Evolutionary conservation across 2,113 vertebrate species (phyloP).

Genomic region (Chinchilla lanigera): DNA sequence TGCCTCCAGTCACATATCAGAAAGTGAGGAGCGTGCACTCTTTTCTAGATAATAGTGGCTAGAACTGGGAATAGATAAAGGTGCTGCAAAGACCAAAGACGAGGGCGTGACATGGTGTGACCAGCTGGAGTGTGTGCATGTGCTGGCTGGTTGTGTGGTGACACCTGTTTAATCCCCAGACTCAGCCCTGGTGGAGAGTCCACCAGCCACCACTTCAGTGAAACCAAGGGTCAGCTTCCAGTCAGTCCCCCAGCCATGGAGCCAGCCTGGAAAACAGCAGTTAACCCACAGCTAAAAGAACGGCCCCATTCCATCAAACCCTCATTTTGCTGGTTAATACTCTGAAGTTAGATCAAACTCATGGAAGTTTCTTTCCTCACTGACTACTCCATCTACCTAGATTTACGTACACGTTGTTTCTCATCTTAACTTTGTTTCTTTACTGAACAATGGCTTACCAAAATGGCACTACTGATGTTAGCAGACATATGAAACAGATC

Average conservation of each 20-base stretch:
- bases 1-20: neutral
- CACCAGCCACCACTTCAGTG: neutral
- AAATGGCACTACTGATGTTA: neutral
- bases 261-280: neutral
- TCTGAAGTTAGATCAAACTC: neutral
- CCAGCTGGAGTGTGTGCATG: neutral
- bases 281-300: neutral
- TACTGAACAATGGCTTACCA: neutral
- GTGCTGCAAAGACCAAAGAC: neutral
- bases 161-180: neutral
- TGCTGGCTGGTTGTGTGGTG: neutral
- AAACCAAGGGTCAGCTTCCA: neutral
- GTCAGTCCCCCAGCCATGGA: neutral
- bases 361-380: neutral
- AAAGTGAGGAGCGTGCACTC: neutral
- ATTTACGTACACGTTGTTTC: neutral
- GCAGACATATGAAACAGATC: neutral
- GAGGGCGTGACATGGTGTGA: neutral
- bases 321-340: slow-evolving; percentile 10
- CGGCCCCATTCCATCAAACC: neutral
- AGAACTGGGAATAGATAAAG: neutral
- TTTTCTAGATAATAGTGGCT: neutral
- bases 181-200: neutral
- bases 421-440: neutral
- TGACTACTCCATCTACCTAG: neutral